Conservation (phyloP, 1,140 invertebrate species). For the Ostrea denselamellosa region DNA sequence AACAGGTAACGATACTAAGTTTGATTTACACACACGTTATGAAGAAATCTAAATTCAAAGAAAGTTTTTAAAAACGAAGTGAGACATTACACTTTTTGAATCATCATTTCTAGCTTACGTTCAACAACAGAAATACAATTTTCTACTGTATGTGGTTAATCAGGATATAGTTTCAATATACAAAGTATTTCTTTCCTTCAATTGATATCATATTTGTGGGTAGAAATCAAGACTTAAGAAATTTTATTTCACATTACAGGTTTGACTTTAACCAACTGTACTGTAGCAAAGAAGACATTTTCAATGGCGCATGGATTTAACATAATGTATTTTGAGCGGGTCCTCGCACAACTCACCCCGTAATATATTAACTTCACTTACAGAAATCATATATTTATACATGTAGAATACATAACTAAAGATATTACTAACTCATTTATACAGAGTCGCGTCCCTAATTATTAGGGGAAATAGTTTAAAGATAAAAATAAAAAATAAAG, state of each 20-base stretch:
- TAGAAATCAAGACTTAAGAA: not conserved
- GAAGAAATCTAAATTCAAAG: not conserved
- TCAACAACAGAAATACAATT: not conserved
- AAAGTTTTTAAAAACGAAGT: not conserved
- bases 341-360: not conserved
- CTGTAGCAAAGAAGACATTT: not conserved
- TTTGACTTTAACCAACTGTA: not conserved
- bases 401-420: too few relatives aligned
- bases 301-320: not conserved
- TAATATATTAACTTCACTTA: not conserved
- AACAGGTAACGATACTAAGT: not conserved
- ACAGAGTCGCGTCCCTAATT: too few relatives aligned
- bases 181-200: not conserved
- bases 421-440: too few relatives aligned
- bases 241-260: not conserved
- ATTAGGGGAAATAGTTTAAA: too few relatives aligned
- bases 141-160: not conserved
- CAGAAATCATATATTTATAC: too few relatives aligned
- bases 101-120: not conserved
- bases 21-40: not conserved
- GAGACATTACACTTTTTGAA: not conserved
- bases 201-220: not conserved
- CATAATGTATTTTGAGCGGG: not conserved
- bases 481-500: too few relatives aligned
- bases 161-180: not conserved